Evolutionary conservation across 2,888 invertebrate species (phyloP).

Genomic region (Carpatolechia fugitivella): DNA sequence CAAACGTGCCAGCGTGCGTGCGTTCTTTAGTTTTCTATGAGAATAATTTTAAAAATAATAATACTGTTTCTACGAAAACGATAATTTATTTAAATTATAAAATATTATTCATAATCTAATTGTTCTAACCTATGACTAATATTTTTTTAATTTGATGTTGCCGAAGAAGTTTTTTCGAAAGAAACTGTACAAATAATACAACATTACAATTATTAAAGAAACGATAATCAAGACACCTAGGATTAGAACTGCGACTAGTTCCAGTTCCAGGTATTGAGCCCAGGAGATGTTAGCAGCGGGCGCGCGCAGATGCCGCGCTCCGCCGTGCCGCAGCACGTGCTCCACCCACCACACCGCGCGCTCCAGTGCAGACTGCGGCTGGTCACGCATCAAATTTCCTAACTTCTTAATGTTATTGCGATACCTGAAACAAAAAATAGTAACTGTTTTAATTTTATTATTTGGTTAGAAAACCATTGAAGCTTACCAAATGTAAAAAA

Average conservation of each 20-base stretch:
- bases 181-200: background rate
- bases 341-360: constrained; percentile 46
- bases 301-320: constrained; percentile 34
- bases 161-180: background rate
- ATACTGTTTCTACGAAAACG: too few relatives aligned
- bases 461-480: too few relatives aligned
- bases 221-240: background rate
- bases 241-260: constrained; percentile 19
- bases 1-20: too few relatives aligned
- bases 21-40: too few relatives aligned
- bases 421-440: too few relatives aligned
- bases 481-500: too few relatives aligned
- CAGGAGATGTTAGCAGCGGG: constrained; percentile 34
- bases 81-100: too few relatives aligned
- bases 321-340: constrained; percentile 38
- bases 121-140: too few relatives aligned
- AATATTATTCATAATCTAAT: too few relatives aligned
- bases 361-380: constrained; percentile 32
- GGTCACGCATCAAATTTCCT: constrained; percentile 28
- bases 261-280: constrained; percentile 31
- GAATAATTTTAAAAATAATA: too few relatives aligned
- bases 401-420: constrained; percentile 29
- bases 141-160: background rate
- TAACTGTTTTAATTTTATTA: too few relatives aligned
- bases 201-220: background rate